These are phyloP conservation scores for Indri indri DNA, from an alignment of 2,113 vertebrate species.

Conservation along the genomic window DNA sequence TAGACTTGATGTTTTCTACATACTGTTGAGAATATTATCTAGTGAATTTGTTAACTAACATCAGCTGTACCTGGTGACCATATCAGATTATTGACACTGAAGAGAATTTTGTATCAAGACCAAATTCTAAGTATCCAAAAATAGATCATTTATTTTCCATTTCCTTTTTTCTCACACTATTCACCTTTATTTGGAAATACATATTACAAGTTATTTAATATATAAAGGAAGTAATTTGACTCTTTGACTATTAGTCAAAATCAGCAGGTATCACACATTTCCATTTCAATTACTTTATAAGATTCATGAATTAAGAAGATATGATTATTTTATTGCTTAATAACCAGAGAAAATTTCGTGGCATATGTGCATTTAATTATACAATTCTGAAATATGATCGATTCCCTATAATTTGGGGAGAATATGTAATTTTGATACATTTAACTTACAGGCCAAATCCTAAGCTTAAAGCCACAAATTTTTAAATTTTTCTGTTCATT, in stretches of 20 bases:
- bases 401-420: neutral
- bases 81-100: neutral
- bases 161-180: neutral
- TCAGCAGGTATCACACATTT: neutral
- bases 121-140: neutral
- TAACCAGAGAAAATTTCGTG: neutral
- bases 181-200: neutral
- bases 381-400: neutral
- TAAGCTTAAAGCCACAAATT: neutral
- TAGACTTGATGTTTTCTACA: neutral
- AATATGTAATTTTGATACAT: neutral
- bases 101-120: neutral
- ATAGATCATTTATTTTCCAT: neutral
- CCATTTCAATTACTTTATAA: neutral
- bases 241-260: slow-evolving; percentile 3
- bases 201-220: neutral
- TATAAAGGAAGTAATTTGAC: neutral
- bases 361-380: neutral
- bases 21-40: neutral
- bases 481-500: neutral
- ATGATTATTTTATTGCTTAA: neutral
- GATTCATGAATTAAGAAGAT: neutral
- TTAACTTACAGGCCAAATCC: neutral
- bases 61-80: neutral
- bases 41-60: neutral